phyloP scores from a whole-genome alignment of 2,113 vertebrate genomes.

The Eulemur rufifrons region DNA sequence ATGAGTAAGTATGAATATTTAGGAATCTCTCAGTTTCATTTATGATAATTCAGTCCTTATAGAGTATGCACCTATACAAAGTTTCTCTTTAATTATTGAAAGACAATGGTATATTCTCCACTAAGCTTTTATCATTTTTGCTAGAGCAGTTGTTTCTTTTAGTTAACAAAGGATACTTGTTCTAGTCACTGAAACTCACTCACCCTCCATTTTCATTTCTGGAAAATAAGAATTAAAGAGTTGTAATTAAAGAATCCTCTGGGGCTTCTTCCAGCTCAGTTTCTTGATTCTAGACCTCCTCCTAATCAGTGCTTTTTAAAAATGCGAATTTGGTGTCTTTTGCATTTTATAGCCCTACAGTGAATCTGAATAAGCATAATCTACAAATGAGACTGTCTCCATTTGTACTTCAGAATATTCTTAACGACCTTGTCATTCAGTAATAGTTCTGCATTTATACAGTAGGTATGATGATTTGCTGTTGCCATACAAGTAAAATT shows the following conservation, averaged over 20 bases:
- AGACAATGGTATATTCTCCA: background rate
- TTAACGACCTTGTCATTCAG: constrained; percentile 6
- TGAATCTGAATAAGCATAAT: constrained; percentile 1
- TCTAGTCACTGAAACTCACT: background rate
- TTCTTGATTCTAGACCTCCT: background rate
- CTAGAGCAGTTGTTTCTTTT: background rate
- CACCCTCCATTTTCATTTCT: constrained; percentile 20
- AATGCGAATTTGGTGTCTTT: background rate
- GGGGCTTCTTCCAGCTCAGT: background rate
- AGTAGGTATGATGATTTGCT: background rate
- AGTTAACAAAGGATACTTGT: background rate
- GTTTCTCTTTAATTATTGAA: constrained; percentile 29
- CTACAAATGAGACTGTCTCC: background rate
- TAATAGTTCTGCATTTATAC: constrained; percentile 4
- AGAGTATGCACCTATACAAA: background rate
- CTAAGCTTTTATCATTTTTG: background rate
- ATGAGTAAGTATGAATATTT: constrained; percentile 92
- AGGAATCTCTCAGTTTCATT: constrained; percentile 1
- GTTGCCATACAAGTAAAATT: constrained; percentile 4
- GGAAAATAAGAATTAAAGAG: background rate
- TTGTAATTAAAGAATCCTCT: background rate
- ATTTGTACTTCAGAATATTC: constrained; percentile 45
- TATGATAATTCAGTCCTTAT: background rate
- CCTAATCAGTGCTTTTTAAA: background rate
- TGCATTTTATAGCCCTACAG: background rate